A percentile compares a stretch with the other conserved stretches of the same genome.
Conservation (phyloP, 2,113 vertebrate species). For the Chionis minor region DNA sequence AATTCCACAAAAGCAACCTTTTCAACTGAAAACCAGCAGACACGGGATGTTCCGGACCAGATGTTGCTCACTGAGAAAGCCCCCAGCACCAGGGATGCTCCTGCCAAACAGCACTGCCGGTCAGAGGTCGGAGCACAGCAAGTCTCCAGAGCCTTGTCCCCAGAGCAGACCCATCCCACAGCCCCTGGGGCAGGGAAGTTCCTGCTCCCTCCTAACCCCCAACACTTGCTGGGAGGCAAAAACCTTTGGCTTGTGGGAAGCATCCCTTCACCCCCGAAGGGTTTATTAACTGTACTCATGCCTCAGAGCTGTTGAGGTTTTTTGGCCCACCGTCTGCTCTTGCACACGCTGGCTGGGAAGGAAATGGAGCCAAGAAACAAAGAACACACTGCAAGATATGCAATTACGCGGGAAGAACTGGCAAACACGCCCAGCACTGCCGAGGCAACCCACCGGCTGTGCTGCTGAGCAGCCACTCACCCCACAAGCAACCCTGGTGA, state of each 20-base stretch:
- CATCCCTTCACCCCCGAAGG: not conserved
- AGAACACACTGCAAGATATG: not conserved
- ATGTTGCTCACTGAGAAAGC: constrained; percentile 20
- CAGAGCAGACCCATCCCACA: not conserved
- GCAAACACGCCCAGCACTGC: accelerated
- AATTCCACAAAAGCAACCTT: constrained; percentile 58
- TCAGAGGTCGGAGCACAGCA: not conserved
- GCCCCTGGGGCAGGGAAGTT: accelerated
- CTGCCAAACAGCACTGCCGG: not conserved
- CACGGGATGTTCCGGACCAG: constrained; percentile 5
- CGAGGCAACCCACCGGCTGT: not conserved
- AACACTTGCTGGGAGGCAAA: not conserved
- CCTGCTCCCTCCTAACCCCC: not conserved
- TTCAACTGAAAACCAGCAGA: constrained; percentile 1
- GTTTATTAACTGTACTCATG: not conserved
- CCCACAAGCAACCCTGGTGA: not conserved
- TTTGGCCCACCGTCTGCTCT: not conserved
- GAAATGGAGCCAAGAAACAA: not conserved
- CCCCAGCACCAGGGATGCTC: not conserved
- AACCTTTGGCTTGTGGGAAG: not conserved
- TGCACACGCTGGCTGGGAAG: accelerated
- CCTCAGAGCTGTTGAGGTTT: not conserved
- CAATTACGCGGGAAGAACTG: not conserved
- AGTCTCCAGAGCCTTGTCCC: not conserved
- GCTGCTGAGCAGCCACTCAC: not conserved